A percentile compares a stretch with the other conserved stretches of the same genome.
Evolutionary conservation across 1,140 invertebrate species (phyloP).

Genomic region (Bombus turneri): DNA sequence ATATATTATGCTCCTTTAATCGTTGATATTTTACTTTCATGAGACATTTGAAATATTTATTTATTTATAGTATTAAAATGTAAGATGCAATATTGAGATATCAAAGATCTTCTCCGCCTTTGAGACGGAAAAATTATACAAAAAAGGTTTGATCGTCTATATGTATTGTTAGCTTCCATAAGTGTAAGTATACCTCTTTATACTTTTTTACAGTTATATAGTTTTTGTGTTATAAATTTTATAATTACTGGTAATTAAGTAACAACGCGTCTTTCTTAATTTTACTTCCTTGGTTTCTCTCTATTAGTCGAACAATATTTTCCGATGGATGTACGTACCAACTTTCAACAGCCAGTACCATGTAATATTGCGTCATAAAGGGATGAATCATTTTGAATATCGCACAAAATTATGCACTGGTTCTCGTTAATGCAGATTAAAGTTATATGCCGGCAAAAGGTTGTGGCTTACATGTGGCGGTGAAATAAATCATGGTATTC

Average conservation of each 20-base stretch:
- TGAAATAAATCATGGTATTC: constrained; percentile 37
- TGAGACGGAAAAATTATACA: background rate
- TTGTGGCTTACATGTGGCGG: background rate
- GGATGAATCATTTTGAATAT: constrained; percentile 4
- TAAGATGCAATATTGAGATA: no score
- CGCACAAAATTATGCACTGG: background rate
- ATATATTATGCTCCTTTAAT: background rate
- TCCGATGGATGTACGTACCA: background rate
- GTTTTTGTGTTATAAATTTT: background rate
- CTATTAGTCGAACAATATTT: background rate
- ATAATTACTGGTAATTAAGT: background rate
- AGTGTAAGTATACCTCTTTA: no score
- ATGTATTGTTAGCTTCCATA: no score
- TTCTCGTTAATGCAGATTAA: constrained; percentile 21
- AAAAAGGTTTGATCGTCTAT: background rate
- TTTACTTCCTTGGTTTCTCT: background rate
- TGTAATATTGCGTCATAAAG: background rate
- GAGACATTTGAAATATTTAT: no score
- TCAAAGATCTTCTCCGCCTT: background rate
- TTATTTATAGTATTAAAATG: no score
- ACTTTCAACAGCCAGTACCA: background rate
- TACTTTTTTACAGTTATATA: no score
- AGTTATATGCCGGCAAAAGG: background rate
- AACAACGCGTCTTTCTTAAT: background rate
- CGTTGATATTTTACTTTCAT: background rate